Conservation (phyloP, 2,797 vertebrate genomes). For the Lagothrix lagotricha region DNA sequence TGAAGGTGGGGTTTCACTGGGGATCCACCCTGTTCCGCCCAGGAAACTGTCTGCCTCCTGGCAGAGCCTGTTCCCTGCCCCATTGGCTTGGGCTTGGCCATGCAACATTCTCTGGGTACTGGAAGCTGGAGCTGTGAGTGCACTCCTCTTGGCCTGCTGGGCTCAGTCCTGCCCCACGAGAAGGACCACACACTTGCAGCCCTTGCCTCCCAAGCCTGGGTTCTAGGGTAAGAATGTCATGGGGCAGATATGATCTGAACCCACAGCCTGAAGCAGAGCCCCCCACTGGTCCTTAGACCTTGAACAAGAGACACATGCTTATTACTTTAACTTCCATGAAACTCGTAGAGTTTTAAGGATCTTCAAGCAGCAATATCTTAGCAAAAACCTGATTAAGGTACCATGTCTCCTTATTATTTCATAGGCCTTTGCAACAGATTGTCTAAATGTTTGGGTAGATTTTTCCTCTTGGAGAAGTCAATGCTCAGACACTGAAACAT, state of each 20-base stretch:
- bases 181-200: neutral
- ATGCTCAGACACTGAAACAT: neutral
- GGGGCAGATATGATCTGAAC: rapidly evolving
- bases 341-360: neutral
- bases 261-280: rapidly evolving
- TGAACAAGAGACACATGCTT: rapidly evolving
- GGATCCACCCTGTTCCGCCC: too few relatives aligned
- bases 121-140: too few relatives aligned
- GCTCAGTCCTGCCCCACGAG: neutral
- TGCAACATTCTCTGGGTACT: rapidly evolving
- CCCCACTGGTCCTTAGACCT: neutral
- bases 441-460: neutral
- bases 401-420: neutral
- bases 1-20: too few relatives aligned
- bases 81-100: rapidly evolving
- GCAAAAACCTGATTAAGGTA: neutral
- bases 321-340: too few relatives aligned
- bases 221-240: neutral
- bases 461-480: neutral
- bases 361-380: neutral
- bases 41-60: too few relatives aligned
- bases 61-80: too few relatives aligned
- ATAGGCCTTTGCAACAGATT: neutral
- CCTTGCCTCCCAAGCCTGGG: too few relatives aligned
- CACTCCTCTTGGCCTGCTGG: too few relatives aligned